Evolutionary conservation across 1,140 invertebrate genomes (phyloP).

Genomic region (Diachasmimorpha longicaudata): DNA sequence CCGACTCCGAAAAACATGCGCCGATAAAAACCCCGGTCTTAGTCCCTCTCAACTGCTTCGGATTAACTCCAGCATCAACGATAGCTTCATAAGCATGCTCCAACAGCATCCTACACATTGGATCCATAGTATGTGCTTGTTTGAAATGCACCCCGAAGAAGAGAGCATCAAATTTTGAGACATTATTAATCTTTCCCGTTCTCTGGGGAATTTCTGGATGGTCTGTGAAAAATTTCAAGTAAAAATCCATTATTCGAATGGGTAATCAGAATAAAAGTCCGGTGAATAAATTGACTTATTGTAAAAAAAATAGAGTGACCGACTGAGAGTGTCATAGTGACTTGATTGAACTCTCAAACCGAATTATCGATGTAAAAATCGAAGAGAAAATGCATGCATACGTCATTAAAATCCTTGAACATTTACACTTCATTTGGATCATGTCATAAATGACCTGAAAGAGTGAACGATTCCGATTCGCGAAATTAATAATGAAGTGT

Average conservation of each 20-base stretch:
- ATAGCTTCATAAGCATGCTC: slow-evolving; percentile 88
- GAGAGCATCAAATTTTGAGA: slow-evolving; percentile 82
- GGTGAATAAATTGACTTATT: background rate
- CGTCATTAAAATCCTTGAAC: background rate
- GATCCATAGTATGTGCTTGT: slow-evolving; percentile 87
- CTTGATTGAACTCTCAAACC: background rate
- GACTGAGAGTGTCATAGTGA: background rate
- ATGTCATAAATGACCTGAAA: background rate
- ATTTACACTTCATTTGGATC: background rate
- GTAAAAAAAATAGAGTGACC: background rate
- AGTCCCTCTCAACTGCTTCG: slow-evolving; percentile 66
- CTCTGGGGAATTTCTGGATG: slow-evolving; percentile 75
- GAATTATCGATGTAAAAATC: background rate
- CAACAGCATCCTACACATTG: slow-evolving; percentile 83
- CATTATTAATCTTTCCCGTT: slow-evolving; percentile 80
- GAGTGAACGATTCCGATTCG: background rate
- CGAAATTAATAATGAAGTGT: no score
- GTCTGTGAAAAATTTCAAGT: slow-evolving; percentile 43
- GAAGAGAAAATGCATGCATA: background rate
- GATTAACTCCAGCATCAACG: slow-evolving; percentile 79
- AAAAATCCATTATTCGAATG: background rate
- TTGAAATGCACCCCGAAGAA: slow-evolving; percentile 85
- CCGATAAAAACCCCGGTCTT: slow-evolving; percentile 85
- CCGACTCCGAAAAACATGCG: slow-evolving; percentile 79
- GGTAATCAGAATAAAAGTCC: background rate